A percentile compares a stretch with the other conserved stretches of the same genome.
phyloP scores from a whole-genome alignment of 2,888 invertebrate species.

The Drosophila cyrtoloma region DNA sequence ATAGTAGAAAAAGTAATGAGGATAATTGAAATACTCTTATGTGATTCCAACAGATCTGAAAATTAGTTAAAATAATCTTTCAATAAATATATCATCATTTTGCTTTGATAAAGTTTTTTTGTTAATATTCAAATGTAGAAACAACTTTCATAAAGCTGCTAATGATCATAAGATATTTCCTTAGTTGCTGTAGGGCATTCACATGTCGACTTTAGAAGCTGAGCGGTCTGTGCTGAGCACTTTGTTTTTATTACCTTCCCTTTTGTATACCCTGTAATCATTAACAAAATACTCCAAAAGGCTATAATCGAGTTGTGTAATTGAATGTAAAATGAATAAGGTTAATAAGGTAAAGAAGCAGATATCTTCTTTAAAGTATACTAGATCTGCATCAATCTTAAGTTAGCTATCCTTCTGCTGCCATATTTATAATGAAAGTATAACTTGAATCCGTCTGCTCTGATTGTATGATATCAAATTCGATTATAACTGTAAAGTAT shows the following conservation, averaged over 20 bases:
- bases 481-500: neutral
- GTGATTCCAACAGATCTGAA: neutral
- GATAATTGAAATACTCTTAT: neutral
- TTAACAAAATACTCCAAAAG: neutral
- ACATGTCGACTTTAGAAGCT: constrained; percentile 9
- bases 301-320: neutral
- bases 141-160: neutral
- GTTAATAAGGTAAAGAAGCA: neutral
- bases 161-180: neutral
- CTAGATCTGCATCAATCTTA: neutral
- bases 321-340: neutral
- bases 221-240: constrained; percentile 2
- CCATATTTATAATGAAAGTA: neutral
- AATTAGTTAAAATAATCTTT: neutral
- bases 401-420: neutral
- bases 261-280: constrained; percentile 25
- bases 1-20: neutral
- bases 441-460: neutral
- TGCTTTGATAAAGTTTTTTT: neutral
- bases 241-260: constrained; percentile 20
- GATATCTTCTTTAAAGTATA: neutral
- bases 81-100: neutral
- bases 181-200: constrained; percentile 31
- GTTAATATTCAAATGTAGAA: neutral
- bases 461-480: neutral